A percentile compares a stretch with the other conserved stretches of the same genome.
Conservation (phyloP, 2,888 invertebrate species). For the Caenorhabditis plicata region DNA sequence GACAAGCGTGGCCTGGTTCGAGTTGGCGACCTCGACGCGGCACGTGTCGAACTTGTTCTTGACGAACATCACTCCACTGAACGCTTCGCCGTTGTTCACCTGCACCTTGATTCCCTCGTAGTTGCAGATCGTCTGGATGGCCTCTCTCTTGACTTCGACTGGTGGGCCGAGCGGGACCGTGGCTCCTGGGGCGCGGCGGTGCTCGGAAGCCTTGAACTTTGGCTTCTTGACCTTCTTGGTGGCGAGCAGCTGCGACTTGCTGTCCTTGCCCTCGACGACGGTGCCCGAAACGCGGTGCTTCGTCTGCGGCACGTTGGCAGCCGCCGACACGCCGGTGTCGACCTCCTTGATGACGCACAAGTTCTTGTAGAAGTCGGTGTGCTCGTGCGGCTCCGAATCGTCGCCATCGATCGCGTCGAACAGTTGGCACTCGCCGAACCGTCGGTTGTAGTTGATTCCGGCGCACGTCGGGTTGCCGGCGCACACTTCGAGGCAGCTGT, state of each 20-base stretch:
- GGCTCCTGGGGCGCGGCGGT: slow-evolving; percentile 42
- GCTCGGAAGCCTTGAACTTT: slow-evolving; percentile 42
- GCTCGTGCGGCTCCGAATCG: slow-evolving; percentile 54
- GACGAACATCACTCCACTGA: slow-evolving; percentile 65
- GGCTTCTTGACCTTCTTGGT: slow-evolving; percentile 49
- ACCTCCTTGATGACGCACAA: slow-evolving; percentile 62
- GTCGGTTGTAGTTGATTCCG: slow-evolving; percentile 65
- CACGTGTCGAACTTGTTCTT: slow-evolving; percentile 66
- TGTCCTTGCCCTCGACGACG: slow-evolving; percentile 38
- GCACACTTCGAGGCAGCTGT: slow-evolving; percentile 61
- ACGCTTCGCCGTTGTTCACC: slow-evolving; percentile 58
- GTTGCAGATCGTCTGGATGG: slow-evolving; percentile 64
- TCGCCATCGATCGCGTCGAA: slow-evolving; percentile 56
- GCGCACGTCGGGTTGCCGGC: slow-evolving; percentile 57
- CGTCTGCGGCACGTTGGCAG: slow-evolving; percentile 60
- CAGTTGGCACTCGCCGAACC: slow-evolving; percentile 59
- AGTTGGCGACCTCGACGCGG: slow-evolving; percentile 62
- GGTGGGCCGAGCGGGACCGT: slow-evolving; percentile 47
- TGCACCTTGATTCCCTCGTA: slow-evolving; percentile 65
- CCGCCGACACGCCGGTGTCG: slow-evolving; percentile 56
- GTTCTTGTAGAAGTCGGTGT: slow-evolving; percentile 65
- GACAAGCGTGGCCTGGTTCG: slow-evolving; percentile 56
- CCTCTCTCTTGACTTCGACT: slow-evolving; percentile 53
- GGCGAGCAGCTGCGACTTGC: slow-evolving; percentile 27
- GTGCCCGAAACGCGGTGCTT: slow-evolving; percentile 42